phyloP scores from a whole-genome alignment of 1,140 invertebrate genomes.

The Hirudo medicinalis region DNA sequence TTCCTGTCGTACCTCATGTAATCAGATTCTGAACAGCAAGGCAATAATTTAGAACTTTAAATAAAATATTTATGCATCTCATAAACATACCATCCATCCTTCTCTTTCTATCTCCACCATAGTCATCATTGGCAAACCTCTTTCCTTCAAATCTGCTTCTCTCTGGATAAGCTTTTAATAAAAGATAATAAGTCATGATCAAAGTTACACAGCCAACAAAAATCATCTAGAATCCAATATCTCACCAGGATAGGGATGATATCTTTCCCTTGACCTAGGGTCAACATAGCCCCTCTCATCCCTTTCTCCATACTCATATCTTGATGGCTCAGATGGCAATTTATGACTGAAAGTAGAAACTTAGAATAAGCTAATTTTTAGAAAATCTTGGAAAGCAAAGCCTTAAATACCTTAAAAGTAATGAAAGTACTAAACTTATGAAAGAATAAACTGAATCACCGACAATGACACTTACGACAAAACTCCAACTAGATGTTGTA shows the following conservation, averaged over 20 bases:
- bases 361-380: too few species aligned
- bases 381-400: too few species aligned
- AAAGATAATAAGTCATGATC: too few species aligned
- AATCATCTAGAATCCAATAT: too few species aligned
- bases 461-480: background rate
- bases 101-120: slow-evolving; percentile 11
- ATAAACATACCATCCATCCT: background rate
- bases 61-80: background rate
- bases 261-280: background rate
- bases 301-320: slow-evolving; percentile 3
- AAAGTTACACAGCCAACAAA: too few species aligned
- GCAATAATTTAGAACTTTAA: background rate
- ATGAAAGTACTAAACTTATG: background rate
- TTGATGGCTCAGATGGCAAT: background rate
- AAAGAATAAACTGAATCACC: background rate
- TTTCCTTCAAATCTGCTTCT: background rate
- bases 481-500: slow-evolving; percentile 8
- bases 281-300: background rate
- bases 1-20: slow-evolving; percentile 2
- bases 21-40: background rate
- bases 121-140: slow-evolving; percentile 6
- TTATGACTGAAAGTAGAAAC: background rate
- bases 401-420: too few species aligned
- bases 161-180: background rate
- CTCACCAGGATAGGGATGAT: background rate